Base-by-base conservation (phyloP, 2,797 vertebrate genomes). In the Micropoecilia bifurca region DNA sequence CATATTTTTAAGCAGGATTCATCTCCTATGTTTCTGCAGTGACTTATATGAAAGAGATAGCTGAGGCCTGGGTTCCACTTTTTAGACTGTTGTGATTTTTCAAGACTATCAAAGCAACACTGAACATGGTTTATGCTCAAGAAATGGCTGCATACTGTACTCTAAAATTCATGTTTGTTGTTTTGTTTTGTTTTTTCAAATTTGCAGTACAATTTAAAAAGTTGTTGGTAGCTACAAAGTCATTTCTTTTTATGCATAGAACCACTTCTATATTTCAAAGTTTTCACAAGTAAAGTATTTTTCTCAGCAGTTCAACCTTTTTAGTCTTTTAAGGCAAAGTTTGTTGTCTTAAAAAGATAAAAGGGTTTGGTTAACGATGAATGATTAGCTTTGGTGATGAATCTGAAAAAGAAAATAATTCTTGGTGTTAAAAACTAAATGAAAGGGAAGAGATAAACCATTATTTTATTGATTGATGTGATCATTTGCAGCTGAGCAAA, bases 1-100 rank as follows among this genome's bases (percentile, higher is more conserved):
- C 73, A 88, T 83, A 78, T 82, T 84, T 78, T 78, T 50, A 85
- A 5, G 59, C 28, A 22, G 73, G 71, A 79, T 77, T 74, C 48
- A 82, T 79, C 55, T 77, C 39, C 47, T 39, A 57, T 75, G 46
- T 77, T 84, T 76, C 84, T 72, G 14, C 46, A n/a, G 74, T 1
- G n/a, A 73, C 47, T 78, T 78, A 50, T 79, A 46, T 82, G 72
- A 79, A 72, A 59, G 39, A 43, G 43, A 16, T 28, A 71, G 68
- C 25, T 18, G 25, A 14, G 16, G 25, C n/a, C 43, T 71, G 43
- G 12, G 36, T 68, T 41, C 25, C 28, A 12, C 13, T 50, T 68
- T 72, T 69, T 28, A 9, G 25, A 47, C 16, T 4, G 4, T 10
- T 20, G 12, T 50, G 0, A 68, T 78, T 47, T 78, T 69, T 28